These are phyloP conservation scores for Dipodomys spectabilis DNA, from an alignment of 2,113 vertebrate species.

Conservation along the genomic window DNA sequence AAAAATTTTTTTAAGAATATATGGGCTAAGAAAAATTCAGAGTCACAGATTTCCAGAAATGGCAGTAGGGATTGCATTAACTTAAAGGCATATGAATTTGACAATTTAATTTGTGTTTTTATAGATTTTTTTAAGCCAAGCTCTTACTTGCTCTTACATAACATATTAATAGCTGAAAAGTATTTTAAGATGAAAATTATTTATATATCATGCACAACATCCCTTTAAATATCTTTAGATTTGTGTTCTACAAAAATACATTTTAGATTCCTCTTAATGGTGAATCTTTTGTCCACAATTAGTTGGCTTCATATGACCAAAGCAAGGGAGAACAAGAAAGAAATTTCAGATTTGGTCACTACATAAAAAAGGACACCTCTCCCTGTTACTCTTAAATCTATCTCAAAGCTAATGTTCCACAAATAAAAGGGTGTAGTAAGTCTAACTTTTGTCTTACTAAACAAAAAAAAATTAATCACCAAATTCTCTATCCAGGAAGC, in stretches of 20 bases:
- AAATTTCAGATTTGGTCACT: constrained; percentile 29
- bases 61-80: constrained; percentile 53
- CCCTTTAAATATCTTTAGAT: constrained; percentile 40
- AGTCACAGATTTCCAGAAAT: constrained; percentile 51
- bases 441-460: constrained; percentile 35
- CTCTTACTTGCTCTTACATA: constrained; percentile 68
- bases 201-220: constrained; percentile 43
- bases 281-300: constrained; percentile 47
- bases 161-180: constrained; percentile 59
- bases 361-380: not conserved
- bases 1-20: not conserved
- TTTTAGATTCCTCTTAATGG: constrained; percentile 14
- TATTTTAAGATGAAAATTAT: constrained; percentile 58
- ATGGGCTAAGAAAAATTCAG: constrained; percentile 16
- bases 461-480: not conserved
- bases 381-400: not conserved
- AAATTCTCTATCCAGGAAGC: constrained; percentile 4
- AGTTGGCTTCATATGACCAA: not conserved
- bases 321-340: not conserved
- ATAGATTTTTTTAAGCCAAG: constrained; percentile 74
- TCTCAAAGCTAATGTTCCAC: constrained; percentile 4
- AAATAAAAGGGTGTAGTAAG: not conserved
- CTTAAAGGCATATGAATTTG: constrained; percentile 55
- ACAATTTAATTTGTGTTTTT: constrained; percentile 65
- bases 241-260: constrained; percentile 10